Evolutionary conservation across 1,140 invertebrate species (phyloP), one percentile per base, ranked within the genome.

Genomic region (Halotydeus destructor): DNA sequence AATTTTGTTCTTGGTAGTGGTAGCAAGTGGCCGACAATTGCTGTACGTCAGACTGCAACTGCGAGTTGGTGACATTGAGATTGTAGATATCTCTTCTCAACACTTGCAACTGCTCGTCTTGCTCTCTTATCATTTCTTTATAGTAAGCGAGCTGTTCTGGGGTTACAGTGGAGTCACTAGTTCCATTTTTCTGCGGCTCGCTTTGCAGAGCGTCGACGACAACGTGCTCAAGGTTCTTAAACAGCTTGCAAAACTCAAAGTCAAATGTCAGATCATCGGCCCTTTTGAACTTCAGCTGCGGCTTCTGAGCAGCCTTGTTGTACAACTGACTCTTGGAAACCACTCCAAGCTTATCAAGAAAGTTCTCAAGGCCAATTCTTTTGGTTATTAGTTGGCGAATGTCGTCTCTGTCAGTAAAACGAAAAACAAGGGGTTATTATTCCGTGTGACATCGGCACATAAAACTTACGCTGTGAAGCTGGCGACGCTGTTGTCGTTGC

Each of bases 181-280:
- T 62, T 31, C 59, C 57, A 1, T 60, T 61, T 8, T 69, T 50
- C 43, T 62, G 61, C 21, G 59, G 56, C 49, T 69, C 68, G 3
- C 65, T 58, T 41, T 62, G 61, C 3, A 76, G 66, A 26, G 70
- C 66, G 57, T 74, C 59, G 14, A 64, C 49, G 8, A 64, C 54
- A 30, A 57, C 54, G 55, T 54, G 51, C 52, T 60, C 59, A 18
- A 57, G 47, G 23, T 50, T 51, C 39, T 83, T 84, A 50, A 81
- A 82, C 9, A 93, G 60, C 54, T 74, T 74, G 54, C 84, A 91
- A 64, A 96, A 99, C 59, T 94, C 82, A 60, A 85, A 85, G 60
- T 99, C 93, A 38, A 97, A 69, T 21, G 93, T 63, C 16, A 96
- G 65, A 49, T 94, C 83, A 9, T 63, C 64, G 5, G 81, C 63